Base-by-base conservation (phyloP, 2,797 vertebrate species). In the Syngnathus rostellatus region DNA sequence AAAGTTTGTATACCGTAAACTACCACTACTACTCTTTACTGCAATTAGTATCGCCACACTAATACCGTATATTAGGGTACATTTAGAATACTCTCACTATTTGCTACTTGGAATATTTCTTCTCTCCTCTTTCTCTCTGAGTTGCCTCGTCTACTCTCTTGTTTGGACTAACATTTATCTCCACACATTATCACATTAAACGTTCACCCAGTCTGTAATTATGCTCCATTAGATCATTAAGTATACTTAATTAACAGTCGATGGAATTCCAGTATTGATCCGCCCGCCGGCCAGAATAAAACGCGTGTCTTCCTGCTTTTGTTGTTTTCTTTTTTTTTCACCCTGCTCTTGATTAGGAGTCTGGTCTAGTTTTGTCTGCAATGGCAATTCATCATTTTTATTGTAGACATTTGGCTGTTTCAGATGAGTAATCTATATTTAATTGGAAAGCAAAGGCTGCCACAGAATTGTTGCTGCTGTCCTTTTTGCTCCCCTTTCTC, bases 171-270 rank as follows among this genome's bases (percentile, higher is more conserved):
- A 31, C 31, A 31, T 4, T 31, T 68, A 70, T 19, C 40, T 64
- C 19, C 17, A 55, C 11, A 59, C 51, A 63, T 60, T 55, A 25
- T 54, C 63, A 21, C 65, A 16, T 67, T 40, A 23, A 63, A 66
- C 12, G 19, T 14, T 66, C 10, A 37, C 17, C 65, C 67, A 50
- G 39, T 73, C 62, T 60, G 46, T 81, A 81, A 82, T 83, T 72
- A 74, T 62, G 69, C 65, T 23, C 68, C 77, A 77, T 83, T 80
- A 77, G 31, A 79, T 79, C 62, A 77, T 77, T 77, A 77, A 80
- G 53, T 60, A 48, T 65, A 62, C 67, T 76, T 77, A 74, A 77
- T 78, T 69, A 81, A 57, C 41, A 58, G 45, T 60, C 43, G 70
- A 39, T 38, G 38, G 38, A 60, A 40, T 38, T 21, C 39, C 40